Base-by-base conservation (phyloP, 2,113 vertebrate genomes). In the Cyprinus carpio region DNA sequence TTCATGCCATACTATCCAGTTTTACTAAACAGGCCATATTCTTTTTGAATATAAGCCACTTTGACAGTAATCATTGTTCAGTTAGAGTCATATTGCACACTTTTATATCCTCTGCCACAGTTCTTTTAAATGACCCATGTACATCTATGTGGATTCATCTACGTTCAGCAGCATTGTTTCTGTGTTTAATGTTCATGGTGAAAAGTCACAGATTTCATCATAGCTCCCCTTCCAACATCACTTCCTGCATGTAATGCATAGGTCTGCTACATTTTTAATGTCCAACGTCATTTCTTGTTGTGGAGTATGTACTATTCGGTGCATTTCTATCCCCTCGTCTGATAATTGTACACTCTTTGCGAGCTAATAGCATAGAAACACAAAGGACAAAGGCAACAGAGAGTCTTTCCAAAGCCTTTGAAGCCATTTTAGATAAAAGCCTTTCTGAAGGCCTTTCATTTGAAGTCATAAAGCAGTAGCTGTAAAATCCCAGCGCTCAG, bases 361-460 rank as follows among this genome's bases (percentile, higher is more conserved):
- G 6, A 43, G 62, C 34, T 81, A 46, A 54, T 72, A 65, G 84
- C 31, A 51, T 65, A 67, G 84, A 76, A 84, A 65, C 67, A 62
- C 34, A 82, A 81, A 67, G 20, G 20, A 37, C 72, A 80, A 85
- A 37, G 12, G 64, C 65, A 87, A 83, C 72, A 64, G 46, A 34
- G 20, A 72, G 13, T 83, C 51, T 29, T 64, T 37, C 40, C 31
- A 10, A 49, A 54, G 27, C 67, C 82, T 86, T 81, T 83, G 81
- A 86, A 86, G 84, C 76, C 46, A 49, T 83, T 86, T 29, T 29
- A 84, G 76, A 84, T 86, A 77, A 67, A 77, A 77, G 74, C 75
- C 62, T 84, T 77, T 77, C 54, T 84, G 60, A 88, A 84, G 60
- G 58, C 49, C 65, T 86, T 88, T 83, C 67, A 83, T 83, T 86